Conservation (phyloP, 2,888 invertebrate genomes). For the Limnephilus rhombicus region DNA sequence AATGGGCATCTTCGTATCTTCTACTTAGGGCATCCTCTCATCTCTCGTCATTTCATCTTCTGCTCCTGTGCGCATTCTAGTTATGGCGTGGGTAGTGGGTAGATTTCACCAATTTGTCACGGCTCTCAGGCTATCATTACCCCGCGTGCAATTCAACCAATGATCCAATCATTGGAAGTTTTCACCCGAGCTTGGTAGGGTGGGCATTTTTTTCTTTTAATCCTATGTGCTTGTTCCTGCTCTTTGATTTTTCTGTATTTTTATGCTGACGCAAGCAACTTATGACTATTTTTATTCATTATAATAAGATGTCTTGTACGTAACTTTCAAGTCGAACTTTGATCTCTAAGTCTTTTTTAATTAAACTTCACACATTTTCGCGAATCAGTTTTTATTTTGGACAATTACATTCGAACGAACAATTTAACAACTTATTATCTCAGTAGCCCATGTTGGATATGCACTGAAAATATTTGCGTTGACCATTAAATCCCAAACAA, state of each 20-base stretch:
- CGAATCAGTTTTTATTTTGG: not conserved
- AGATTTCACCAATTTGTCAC: conserved; percentile 32
- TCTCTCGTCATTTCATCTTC: conserved; percentile 2
- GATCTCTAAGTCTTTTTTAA: not conserved
- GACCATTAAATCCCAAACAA: no score
- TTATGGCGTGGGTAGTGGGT: conserved; percentile 6
- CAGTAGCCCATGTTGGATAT: not conserved
- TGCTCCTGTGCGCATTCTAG: conserved; percentile 5
- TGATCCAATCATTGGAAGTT: not conserved
- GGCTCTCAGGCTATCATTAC: conserved; percentile 20
- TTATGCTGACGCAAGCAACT: not conserved
- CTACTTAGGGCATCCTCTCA: not conserved
- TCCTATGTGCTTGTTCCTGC: not conserved
- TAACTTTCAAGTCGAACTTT: not conserved
- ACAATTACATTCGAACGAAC: not conserved
- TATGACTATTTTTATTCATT: not conserved
- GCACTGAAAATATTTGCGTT: no score
- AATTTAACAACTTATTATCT: no score
- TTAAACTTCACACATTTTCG: not conserved
- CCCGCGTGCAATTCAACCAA: not conserved
- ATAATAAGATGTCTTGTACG: not conserved
- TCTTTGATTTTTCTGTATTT: conserved; percentile 12
- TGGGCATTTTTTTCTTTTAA: not conserved
- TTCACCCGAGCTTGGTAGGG: not conserved
- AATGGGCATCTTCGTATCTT: not conserved